Percentiles rank a stretch among this genome's conserved stretches.
phyloP scores from a whole-genome alignment of 2,888 invertebrate species.

The Seira sanloemensis region DNA sequence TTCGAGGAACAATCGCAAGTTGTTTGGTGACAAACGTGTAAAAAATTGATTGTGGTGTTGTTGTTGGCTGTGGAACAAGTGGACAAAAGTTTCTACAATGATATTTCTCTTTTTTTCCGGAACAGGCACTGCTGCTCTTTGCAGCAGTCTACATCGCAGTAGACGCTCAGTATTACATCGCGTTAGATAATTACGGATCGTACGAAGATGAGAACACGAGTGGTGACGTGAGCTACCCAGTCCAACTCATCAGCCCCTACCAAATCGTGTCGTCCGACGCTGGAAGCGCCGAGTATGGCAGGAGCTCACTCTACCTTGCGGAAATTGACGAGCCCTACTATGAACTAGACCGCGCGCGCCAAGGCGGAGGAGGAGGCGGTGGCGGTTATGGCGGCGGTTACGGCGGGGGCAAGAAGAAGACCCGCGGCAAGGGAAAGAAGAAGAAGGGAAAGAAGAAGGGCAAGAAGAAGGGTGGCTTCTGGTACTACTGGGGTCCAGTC shows the following conservation, averaged over 20 bases:
- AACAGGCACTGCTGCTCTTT: constrained; percentile 70
- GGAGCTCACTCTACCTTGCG: constrained; percentile 56
- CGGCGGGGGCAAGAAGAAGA: constrained; percentile 47
- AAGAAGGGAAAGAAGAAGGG: constrained; percentile 39
- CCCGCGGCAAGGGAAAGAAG: constrained; percentile 46
- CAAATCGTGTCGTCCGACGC: constrained; percentile 14
- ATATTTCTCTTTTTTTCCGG: constrained; percentile 27
- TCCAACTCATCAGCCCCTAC: constrained; percentile 12
- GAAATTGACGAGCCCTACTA: constrained; percentile 57
- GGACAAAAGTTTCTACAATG: background rate
- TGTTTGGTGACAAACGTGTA: constrained; percentile 17
- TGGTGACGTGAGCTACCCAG: constrained; percentile 47
- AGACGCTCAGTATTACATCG: constrained; percentile 70
- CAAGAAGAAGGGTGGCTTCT: constrained; percentile 72
- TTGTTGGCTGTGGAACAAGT: constrained; percentile 17
- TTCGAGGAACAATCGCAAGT: background rate
- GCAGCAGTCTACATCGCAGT: constrained; percentile 72
- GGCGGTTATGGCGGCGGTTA: constrained; percentile 39
- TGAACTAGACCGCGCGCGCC: constrained; percentile 40
- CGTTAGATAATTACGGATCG: constrained; percentile 37
- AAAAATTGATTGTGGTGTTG: constrained; percentile 18
- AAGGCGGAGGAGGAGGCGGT: constrained; percentile 31
- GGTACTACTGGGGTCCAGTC: constrained; percentile 73
- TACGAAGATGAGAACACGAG: constrained; percentile 41
- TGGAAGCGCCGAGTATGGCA: constrained; percentile 41